Evolutionary conservation across 2,888 invertebrate genomes (phyloP).

Genomic region (Drosophila prostipennis): DNA sequence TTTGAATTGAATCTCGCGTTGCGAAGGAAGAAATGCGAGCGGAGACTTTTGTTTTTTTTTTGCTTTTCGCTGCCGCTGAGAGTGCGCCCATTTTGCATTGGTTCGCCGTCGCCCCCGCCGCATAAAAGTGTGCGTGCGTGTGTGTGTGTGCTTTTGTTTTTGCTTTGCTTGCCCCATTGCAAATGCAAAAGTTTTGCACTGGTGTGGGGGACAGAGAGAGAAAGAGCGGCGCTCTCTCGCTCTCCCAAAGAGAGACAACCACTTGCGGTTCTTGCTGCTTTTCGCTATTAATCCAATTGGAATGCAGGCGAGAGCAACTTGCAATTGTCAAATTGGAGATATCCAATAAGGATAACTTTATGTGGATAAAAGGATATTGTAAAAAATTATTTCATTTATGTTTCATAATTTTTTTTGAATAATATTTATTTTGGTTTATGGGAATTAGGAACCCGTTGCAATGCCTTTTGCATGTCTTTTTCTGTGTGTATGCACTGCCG

Average conservation of each 20-base stretch:
- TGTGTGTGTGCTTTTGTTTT: slow-evolving; percentile 36
- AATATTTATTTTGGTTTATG: background rate
- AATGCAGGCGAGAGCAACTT: slow-evolving; percentile 63
- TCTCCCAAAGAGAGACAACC: slow-evolving; percentile 41
- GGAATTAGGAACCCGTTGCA: background rate
- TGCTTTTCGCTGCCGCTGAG: slow-evolving; percentile 21
- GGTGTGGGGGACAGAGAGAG: slow-evolving; percentile 40
- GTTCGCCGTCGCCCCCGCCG: slow-evolving; percentile 37
- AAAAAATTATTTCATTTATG: background rate
- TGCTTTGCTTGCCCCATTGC: slow-evolving; percentile 58
- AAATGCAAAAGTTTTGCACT: slow-evolving; percentile 69
- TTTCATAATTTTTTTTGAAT: background rate
- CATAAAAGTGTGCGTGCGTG: slow-evolving; percentile 9
- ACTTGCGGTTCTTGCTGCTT: slow-evolving; percentile 51
- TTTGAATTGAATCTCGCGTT: slow-evolving; percentile 1
- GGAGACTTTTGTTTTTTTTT: background rate
- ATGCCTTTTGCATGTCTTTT: slow-evolving; percentile 61
- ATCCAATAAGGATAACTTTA: slow-evolving; percentile 2
- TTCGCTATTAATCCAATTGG: slow-evolving; percentile 71
- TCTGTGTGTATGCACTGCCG: slow-evolving; percentile 71
- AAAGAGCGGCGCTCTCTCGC: slow-evolving; percentile 3
- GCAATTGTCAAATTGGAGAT: slow-evolving; percentile 47
- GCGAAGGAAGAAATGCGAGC: slow-evolving; percentile 2
- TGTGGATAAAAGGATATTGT: background rate
- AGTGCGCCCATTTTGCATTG: slow-evolving; percentile 65